Evolutionary conservation across 2,797 vertebrate species (phyloP).

Genomic region (Platalea minor): DNA sequence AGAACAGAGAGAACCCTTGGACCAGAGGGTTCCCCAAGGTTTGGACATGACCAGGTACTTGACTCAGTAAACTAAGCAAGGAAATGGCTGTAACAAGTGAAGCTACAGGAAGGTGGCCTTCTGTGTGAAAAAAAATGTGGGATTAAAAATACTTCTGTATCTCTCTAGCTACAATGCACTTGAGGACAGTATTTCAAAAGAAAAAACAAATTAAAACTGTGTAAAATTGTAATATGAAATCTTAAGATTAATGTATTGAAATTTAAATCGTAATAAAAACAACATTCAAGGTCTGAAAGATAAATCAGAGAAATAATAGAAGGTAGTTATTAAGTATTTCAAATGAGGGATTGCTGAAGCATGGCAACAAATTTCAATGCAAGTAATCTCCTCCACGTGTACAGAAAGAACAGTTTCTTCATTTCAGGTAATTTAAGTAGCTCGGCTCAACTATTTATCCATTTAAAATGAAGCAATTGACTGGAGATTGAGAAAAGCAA

Average conservation of each 20-base stretch:
- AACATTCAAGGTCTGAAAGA: not conserved
- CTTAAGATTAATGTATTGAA: not conserved
- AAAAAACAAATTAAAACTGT: not conserved
- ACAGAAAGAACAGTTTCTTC: slow-evolving; percentile 5
- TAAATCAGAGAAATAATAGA: not conserved
- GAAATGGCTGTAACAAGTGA: not conserved
- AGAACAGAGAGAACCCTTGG: not conserved
- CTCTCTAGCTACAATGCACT: not conserved
- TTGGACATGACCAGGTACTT: not conserved
- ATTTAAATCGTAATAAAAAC: not conserved
- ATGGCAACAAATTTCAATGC: not conserved
- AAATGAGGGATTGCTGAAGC: slow-evolving; percentile 21
- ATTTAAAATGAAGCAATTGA: not conserved
- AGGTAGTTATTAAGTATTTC: not conserved
- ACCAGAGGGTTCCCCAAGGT: not conserved
- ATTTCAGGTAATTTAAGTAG: slow-evolving; percentile 5
- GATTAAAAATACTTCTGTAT: not conserved
- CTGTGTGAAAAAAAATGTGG: not conserved
- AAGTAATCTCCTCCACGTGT: not conserved
- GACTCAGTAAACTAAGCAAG: not conserved
- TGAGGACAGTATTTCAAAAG: not conserved
- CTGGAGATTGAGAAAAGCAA: not conserved
- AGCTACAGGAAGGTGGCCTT: not conserved
- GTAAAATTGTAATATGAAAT: not conserved
- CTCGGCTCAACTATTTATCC: not conserved